Evolutionary conservation across 2,113 vertebrate genomes (phyloP).

Genomic region (Holacanthus passer): DNA sequence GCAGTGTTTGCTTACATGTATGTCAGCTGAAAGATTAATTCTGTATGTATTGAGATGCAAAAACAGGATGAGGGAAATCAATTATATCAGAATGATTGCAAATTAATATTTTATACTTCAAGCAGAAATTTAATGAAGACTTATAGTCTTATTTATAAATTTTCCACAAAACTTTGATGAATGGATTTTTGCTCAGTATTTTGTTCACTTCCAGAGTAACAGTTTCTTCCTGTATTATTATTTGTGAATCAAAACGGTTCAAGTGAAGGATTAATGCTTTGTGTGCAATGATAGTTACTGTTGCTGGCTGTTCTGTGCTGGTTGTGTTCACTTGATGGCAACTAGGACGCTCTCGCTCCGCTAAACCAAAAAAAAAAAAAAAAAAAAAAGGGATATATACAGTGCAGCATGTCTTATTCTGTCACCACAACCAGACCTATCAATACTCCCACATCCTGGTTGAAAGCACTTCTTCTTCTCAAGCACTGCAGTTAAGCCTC

Average conservation of each 20-base stretch:
- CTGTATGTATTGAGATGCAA: conserved; percentile 12
- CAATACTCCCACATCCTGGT: background rate
- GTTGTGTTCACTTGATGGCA: conserved; percentile 56
- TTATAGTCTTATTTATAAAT: conserved; percentile 53
- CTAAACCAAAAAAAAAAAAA: conserved; percentile 22
- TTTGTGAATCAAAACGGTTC: conserved; percentile 7
- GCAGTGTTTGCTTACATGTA: conserved; percentile 39
- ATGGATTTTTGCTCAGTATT: conserved; percentile 53
- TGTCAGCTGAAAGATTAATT: conserved; percentile 34
- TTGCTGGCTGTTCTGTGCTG: conserved; percentile 38
- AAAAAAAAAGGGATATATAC: background rate
- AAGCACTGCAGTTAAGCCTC: background rate
- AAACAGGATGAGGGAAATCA: conserved; percentile 25
- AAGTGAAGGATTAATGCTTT: conserved; percentile 45
- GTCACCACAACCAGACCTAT: background rate
- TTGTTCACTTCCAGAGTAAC: conserved; percentile 35
- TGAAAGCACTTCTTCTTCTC: conserved; percentile 5
- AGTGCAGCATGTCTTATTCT: conserved; percentile 10
- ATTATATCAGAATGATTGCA: conserved; percentile 21
- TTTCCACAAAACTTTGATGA: conserved; percentile 41
- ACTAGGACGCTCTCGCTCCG: conserved; percentile 42
- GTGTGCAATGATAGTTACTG: conserved; percentile 43
- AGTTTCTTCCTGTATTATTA: conserved; percentile 18
- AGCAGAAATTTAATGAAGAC: conserved; percentile 21
- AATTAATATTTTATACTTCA: conserved; percentile 62